phyloP scores from a whole-genome alignment of 2,888 invertebrate species.

The Lasiommata megera region DNA sequence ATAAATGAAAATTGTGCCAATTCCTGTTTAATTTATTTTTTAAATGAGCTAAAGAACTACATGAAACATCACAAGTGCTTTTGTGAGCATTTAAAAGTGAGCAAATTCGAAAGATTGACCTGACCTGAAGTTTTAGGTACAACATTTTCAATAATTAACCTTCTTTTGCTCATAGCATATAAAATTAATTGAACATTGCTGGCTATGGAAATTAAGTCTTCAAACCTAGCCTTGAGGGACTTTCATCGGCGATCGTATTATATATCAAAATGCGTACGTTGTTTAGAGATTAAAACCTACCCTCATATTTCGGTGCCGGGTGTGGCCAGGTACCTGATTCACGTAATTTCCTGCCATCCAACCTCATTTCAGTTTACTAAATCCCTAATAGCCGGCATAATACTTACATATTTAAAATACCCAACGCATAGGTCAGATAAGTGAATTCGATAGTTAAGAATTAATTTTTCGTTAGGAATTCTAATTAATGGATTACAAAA shows the following conservation, averaged over 20 bases:
- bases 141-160: no score
- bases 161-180: neutral
- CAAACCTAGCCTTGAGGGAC: neutral
- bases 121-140: no score
- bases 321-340: slow-evolving; percentile 32
- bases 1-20: no score
- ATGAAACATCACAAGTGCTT: no score
- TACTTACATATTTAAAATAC: slow-evolving; percentile 35
- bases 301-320: slow-evolving; percentile 25
- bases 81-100: no score
- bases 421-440: neutral
- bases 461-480: neutral
- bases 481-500: neutral
- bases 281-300: slow-evolving; percentile 28
- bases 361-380: slow-evolving; percentile 31
- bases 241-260: slow-evolving; percentile 14
- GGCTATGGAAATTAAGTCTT: neutral
- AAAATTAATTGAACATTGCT: neutral
- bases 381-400: slow-evolving; percentile 29
- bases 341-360: slow-evolving; percentile 28
- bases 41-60: no score
- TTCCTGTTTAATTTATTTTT: no score
- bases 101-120: no score
- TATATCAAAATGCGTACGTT: slow-evolving; percentile 23
- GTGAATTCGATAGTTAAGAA: neutral